These are phyloP conservation scores for Odocoileus virginianus DNA, from an alignment of 2,113 vertebrate species.

Conservation along the genomic window DNA sequence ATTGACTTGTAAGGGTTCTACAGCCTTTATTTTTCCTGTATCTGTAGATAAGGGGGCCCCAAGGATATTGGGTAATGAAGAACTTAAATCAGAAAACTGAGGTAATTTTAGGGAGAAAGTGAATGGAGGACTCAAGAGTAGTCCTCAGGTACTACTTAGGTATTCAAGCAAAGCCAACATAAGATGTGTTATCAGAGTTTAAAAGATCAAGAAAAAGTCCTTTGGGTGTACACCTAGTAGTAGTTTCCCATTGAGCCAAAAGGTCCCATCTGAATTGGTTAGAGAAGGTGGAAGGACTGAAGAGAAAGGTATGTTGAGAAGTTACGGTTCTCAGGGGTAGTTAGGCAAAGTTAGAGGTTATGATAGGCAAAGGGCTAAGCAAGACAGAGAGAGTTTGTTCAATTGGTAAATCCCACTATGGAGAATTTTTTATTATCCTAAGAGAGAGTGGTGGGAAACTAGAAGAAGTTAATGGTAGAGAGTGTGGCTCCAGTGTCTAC, in stretches of 20 bases:
- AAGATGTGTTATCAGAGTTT: not conserved
- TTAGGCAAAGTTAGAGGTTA: not conserved
- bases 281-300: not conserved
- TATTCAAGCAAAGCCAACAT: not conserved
- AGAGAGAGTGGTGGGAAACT: not conserved
- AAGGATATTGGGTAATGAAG: not conserved
- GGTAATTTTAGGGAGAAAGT: not conserved
- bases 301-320: not conserved
- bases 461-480: not conserved
- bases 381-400: not conserved
- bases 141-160: not conserved
- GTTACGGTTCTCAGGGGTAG: not conserved
- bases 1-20: not conserved
- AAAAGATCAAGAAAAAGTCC: not conserved
- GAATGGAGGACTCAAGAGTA: not conserved
- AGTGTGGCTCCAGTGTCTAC: not conserved
- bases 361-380: not conserved
- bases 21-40: not conserved
- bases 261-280: not conserved
- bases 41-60: not conserved
- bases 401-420: not conserved
- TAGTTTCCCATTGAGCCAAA: not conserved
- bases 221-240: not conserved
- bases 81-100: conserved; percentile 6
- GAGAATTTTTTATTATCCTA: not conserved